phyloP scores from a whole-genome alignment of 2,888 invertebrate genomes.

The Petrophora chlorosata region DNA sequence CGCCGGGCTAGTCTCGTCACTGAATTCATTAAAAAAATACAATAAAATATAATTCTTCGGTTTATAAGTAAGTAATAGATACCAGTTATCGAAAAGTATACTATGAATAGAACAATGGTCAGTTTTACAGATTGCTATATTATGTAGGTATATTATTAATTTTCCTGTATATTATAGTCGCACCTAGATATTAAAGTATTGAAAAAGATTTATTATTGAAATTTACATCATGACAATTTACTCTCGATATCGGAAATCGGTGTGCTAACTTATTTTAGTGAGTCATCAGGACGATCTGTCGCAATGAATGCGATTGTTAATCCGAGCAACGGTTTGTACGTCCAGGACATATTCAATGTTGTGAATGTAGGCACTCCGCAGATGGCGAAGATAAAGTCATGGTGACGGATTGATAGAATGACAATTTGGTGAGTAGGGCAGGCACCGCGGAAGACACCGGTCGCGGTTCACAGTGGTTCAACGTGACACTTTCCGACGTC shows the following conservation, averaged over 20 bases:
- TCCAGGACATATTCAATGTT: constrained; percentile 52
- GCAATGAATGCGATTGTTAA: constrained; percentile 54
- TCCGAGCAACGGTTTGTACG: constrained; percentile 60
- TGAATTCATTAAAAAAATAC: too few relatives aligned
- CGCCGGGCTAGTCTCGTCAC: too few relatives aligned
- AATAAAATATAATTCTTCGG: too few relatives aligned
- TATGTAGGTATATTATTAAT: too few relatives aligned
- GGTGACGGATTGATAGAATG: constrained; percentile 80
- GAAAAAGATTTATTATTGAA: too few relatives aligned
- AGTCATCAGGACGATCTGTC: constrained; percentile 49
- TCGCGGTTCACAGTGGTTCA: constrained; percentile 81
- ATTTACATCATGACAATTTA: constrained; percentile 16
- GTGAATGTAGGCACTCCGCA: constrained; percentile 56
- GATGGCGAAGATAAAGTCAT: constrained; percentile 73
- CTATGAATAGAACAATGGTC: too few relatives aligned
- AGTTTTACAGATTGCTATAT: too few relatives aligned
- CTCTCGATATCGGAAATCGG: constrained; percentile 20
- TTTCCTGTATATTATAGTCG: too few relatives aligned
- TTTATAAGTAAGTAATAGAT: too few relatives aligned
- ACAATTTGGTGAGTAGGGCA: constrained; percentile 82
- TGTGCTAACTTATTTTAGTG: constrained; percentile 37
- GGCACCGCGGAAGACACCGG: constrained; percentile 72
- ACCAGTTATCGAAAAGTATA: too few relatives aligned
- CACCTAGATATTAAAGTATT: too few relatives aligned
- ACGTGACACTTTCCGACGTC: constrained; percentile 82